phyloP scores from a whole-genome alignment of 2,888 invertebrate genomes.

The Eristalinus aeneus region DNA sequence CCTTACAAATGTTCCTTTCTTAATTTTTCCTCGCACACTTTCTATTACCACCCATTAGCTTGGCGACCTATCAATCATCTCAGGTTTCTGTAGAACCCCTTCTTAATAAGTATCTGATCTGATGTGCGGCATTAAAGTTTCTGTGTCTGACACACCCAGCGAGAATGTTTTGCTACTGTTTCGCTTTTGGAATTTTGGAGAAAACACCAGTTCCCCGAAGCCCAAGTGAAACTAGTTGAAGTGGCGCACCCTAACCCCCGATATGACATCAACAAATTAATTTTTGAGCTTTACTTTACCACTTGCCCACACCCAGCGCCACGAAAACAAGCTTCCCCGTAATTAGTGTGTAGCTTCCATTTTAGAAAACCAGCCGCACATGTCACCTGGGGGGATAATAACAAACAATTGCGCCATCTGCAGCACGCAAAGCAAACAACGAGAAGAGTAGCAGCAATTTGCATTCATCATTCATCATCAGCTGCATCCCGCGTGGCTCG shows the following conservation, averaged over 20 bases:
- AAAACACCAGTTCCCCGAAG: neutral
- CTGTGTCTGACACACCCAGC: neutral
- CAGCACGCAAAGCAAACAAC: slow-evolving; percentile 22
- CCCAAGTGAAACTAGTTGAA: neutral
- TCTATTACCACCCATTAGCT: no score
- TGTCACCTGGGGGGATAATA: slow-evolving; percentile 46
- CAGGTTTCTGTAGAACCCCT: no score
- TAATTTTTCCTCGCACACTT: no score
- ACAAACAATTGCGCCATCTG: slow-evolving; percentile 49
- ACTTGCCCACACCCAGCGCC: neutral
- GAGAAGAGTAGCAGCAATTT: slow-evolving; percentile 56
- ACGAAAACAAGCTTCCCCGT: neutral
- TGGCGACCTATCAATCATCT: no score
- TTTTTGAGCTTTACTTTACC: neutral
- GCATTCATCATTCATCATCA: slow-evolving; percentile 61
- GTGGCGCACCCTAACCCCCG: neutral
- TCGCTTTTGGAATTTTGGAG: neutral
- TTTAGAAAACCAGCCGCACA: neutral
- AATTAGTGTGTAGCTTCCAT: neutral
- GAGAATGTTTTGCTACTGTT: neutral
- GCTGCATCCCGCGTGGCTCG: neutral
- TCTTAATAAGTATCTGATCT: no score
- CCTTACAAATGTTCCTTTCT: no score
- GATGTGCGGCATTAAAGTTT: neutral
- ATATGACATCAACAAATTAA: neutral